Percentiles rank a stretch among this genome's conserved stretches.
These are phyloP conservation scores for Cyclargus thomasi DNA, from an alignment of 1,140 invertebrate genomes.

Conservation along the genomic window DNA sequence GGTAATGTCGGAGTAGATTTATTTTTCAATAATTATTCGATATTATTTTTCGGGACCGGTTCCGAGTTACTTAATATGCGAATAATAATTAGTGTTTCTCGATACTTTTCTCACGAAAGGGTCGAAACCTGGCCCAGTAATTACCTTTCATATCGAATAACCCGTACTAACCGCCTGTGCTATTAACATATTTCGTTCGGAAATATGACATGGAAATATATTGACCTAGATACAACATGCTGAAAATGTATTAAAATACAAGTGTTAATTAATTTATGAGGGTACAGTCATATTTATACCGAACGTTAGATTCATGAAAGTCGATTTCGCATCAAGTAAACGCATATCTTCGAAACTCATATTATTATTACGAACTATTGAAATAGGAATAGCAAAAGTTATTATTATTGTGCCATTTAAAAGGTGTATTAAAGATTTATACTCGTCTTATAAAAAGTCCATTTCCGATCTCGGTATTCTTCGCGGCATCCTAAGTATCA, in stretches of 20 bases:
- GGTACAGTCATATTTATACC: no score
- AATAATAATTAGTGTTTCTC: constrained; percentile 63
- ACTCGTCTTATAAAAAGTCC: constrained; percentile 53
- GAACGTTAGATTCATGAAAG: no score
- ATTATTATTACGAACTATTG: neutral
- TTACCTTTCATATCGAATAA: constrained; percentile 36
- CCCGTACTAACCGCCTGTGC: constrained; percentile 11
- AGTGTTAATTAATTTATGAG: no score
- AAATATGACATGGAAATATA: neutral
- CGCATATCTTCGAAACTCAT: neutral
- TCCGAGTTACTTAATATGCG: constrained; percentile 55
- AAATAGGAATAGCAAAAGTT: constrained; percentile 5
- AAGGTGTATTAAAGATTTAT: constrained; percentile 20
- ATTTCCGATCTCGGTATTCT: constrained; percentile 53
- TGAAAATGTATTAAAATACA: neutral
- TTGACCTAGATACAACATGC: neutral
- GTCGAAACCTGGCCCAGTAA: constrained; percentile 33
- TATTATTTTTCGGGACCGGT: constrained; percentile 53
- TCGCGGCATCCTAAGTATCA: constrained; percentile 51
- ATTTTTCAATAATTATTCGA: constrained; percentile 58
- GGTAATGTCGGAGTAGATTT: constrained; percentile 45
- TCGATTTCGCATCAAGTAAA: no score
- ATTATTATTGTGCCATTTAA: constrained; percentile 8
- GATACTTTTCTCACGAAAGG: constrained; percentile 62
- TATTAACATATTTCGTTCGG: constrained; percentile 24